These are phyloP conservation scores for Drosophila micromelanica DNA, from an alignment of 1,140 invertebrate species.

Conservation along the genomic window DNA sequence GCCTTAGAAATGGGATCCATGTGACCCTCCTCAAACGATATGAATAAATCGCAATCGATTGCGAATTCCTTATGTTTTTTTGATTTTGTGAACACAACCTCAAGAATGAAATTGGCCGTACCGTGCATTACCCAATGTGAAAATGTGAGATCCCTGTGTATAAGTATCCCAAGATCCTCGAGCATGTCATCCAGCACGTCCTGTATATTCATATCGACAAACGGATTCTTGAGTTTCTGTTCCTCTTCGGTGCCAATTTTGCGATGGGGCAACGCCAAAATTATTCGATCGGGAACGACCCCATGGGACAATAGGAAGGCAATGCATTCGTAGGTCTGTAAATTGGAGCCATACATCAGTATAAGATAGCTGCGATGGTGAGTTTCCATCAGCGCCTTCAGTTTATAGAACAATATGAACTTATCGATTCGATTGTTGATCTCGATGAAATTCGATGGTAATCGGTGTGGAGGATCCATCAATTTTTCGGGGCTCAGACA, in stretches of 20 bases:
- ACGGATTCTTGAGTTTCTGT: conserved; percentile 35
- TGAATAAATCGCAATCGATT: conserved; percentile 67
- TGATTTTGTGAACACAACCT: conserved; percentile 49
- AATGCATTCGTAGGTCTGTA: conserved; percentile 64
- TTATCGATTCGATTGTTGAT: conserved; percentile 65
- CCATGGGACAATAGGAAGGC: conserved; percentile 61
- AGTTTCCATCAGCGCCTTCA: conserved; percentile 40
- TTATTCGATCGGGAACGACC: conserved; percentile 1
- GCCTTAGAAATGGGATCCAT: conserved; percentile 1
- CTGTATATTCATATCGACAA: conserved; percentile 54
- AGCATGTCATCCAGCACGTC: conserved; percentile 56
- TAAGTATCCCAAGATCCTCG: conserved; percentile 26
- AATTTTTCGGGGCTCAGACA: neutral
- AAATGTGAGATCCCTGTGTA: conserved; percentile 39
- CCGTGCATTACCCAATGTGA: conserved; percentile 31
- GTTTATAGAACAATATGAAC: conserved; percentile 64
- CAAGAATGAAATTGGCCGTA: conserved; percentile 34
- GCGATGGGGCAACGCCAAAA: conserved; percentile 43
- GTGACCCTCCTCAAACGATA: conserved; percentile 54
- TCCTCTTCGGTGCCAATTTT: neutral
- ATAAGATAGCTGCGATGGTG: conserved; percentile 30
- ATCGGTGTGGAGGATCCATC: neutral
- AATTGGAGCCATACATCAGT: conserved; percentile 58
- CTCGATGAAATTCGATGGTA: conserved; percentile 61
- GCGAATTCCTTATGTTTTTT: neutral